A percentile compares a stretch with the other conserved stretches of the same genome.
These are phyloP conservation scores for Eutrigla gurnardus DNA, from an alignment of 2,797 vertebrate genomes.

Conservation along the genomic window DNA sequence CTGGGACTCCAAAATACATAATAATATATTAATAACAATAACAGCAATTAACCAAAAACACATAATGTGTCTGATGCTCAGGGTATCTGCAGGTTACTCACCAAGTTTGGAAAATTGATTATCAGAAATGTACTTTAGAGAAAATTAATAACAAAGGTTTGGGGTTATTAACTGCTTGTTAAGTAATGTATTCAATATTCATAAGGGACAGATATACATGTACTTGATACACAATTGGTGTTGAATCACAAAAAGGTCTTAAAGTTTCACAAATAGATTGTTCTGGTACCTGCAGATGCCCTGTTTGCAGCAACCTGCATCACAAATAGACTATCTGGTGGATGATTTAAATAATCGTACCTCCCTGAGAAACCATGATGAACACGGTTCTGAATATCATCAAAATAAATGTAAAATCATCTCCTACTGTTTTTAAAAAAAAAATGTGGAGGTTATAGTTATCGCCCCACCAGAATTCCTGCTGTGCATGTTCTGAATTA, in stretches of 20 bases:
- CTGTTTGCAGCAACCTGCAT: conserved; percentile 40
- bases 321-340: conserved; percentile 18
- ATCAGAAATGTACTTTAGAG: background rate
- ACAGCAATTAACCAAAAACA: background rate
- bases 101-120: background rate
- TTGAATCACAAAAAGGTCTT: background rate
- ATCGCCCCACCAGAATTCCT: conserved; percentile 84
- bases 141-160: background rate
- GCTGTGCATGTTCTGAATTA: conserved; percentile 85
- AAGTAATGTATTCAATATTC: background rate
- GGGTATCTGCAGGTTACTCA: conserved; percentile 49
- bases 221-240: background rate
- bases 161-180: conserved; percentile 4
- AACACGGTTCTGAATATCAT: conserved; percentile 40
- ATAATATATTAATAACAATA: too few species aligned
- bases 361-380: conserved; percentile 32
- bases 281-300: conserved; percentile 58
- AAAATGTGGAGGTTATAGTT: conserved; percentile 23
- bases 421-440: conserved; percentile 27
- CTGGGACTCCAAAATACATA: conserved; percentile 69
- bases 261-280: conserved; percentile 2
- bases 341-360: conserved; percentile 23
- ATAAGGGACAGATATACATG: background rate
- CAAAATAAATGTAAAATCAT: conserved; percentile 31
- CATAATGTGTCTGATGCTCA: conserved; percentile 6